Evolutionary conservation across 2,113 vertebrate species (phyloP).

Genomic region (Semnopithecus entellus): DNA sequence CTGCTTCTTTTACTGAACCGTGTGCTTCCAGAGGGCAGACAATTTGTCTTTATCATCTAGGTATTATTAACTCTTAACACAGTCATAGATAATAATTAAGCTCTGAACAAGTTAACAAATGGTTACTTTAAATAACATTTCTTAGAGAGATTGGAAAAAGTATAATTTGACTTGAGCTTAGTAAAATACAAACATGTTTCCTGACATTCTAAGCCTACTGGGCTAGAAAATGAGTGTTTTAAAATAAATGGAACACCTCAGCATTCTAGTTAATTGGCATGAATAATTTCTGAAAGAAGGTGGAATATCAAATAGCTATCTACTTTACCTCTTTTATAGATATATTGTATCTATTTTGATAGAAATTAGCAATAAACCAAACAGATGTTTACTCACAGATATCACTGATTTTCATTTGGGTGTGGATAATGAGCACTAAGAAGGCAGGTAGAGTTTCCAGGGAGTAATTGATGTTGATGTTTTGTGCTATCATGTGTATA

Average conservation of each 20-base stretch:
- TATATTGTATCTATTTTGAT: conserved; percentile 43
- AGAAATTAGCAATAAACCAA: conserved; percentile 55
- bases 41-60: conserved; percentile 35
- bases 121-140: conserved; percentile 43
- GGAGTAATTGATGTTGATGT: conserved; percentile 37
- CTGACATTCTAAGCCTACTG: conserved; percentile 52
- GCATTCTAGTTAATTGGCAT: conserved; percentile 55
- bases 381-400: conserved; percentile 47
- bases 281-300: conserved; percentile 62
- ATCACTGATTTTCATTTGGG: conserved; percentile 42
- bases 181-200: conserved; percentile 31
- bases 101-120: conserved; percentile 18
- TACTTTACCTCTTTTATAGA: conserved; percentile 42
- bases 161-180: conserved; percentile 31
- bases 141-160: conserved; percentile 37
- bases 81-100: conserved; percentile 15
- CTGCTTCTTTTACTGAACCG: conserved; percentile 14
- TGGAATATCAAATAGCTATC: conserved; percentile 47
- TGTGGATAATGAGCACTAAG: conserved; percentile 39
- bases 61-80: conserved; percentile 15
- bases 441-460: conserved; percentile 2
- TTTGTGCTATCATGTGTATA: conserved; percentile 26
- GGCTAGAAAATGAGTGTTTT: conserved; percentile 64
- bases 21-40: not conserved
- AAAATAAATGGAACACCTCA: conserved; percentile 51